Evolutionary conservation across 2,797 vertebrate genomes (phyloP).

Genomic region (Cuculus canorus): DNA sequence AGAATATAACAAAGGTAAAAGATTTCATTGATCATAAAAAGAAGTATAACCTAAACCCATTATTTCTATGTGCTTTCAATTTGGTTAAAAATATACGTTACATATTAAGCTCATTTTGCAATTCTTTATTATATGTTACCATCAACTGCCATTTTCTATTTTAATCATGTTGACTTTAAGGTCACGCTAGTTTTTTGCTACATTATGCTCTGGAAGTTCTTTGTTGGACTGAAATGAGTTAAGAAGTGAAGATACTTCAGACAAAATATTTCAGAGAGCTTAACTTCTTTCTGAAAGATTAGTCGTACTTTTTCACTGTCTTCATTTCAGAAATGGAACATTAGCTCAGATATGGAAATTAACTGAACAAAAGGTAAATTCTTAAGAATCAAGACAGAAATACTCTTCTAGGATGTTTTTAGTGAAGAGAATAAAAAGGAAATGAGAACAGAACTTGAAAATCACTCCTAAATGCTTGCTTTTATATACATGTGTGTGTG

Average conservation of each 20-base stretch:
- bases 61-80: background rate
- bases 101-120: background rate
- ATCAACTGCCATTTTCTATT: background rate
- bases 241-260: background rate
- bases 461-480: background rate
- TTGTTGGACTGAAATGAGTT: background rate
- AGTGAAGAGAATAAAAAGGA: background rate
- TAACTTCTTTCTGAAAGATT: background rate
- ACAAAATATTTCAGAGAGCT: background rate
- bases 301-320: background rate
- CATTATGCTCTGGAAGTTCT: background rate
- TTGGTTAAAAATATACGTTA: background rate
- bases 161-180: background rate
- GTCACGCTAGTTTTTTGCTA: background rate
- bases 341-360: background rate
- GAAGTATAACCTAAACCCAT: background rate
- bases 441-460: background rate
- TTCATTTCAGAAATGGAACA: background rate
- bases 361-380: background rate
- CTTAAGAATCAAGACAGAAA: background rate
- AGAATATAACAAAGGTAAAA: background rate
- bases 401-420: background rate
- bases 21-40: background rate
- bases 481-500: fast-evolving
- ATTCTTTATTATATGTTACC: background rate